Evolutionary conservation across 35 echinoderm and acorn worm species (phyloP), one percentile per base, ranked within the genome.

Genomic region (Patiria miniata): DNA sequence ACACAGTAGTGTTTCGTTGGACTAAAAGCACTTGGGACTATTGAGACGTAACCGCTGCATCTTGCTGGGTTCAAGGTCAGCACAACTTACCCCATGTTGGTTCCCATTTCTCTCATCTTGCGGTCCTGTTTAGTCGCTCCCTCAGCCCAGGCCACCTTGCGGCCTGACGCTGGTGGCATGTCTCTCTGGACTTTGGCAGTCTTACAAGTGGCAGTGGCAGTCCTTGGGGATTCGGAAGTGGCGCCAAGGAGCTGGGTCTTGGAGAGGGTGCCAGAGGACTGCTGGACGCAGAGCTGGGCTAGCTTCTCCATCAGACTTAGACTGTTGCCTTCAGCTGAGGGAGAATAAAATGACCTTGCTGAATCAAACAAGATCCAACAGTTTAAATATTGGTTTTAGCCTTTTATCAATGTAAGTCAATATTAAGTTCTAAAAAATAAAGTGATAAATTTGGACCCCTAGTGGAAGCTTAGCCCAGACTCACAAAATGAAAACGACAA

Each of bases 261-360:
- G 37, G 83, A 87, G 16, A 96, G 65, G 5, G 36, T 65, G 8
- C 94, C 90, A 39, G 82, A 83, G 1, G 91, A 93, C 68, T 97
- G 95, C 32, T 90, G 37, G 5, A 97, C 85, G 39, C 95, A 97
- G 0, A 97, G 91, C 42, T 93, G 83, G 42, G 95, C 81, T 12
- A 97, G 88, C 44, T 93, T 93, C 39, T 93, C 83, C 94, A 97
- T 97, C 36, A 97, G 55, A 38, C 68, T 59, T 9, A 51, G 29
- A 51, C 16, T 78, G 6, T 59, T 30, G 34, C 40, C 55, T 36
- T 33, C 21, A 6, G 39, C 81, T 83, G 15, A 17, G 37, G 15
- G 7, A 19, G 15, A 77, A 78, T 5, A 79, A 91, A 79, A 26
- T 79, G 6, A 85, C 0, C 22, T 73, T 18, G 39, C 40, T 2